Conservation (phyloP, 2,888 invertebrate genomes). For the Aporophyla lueneburgensis region DNA sequence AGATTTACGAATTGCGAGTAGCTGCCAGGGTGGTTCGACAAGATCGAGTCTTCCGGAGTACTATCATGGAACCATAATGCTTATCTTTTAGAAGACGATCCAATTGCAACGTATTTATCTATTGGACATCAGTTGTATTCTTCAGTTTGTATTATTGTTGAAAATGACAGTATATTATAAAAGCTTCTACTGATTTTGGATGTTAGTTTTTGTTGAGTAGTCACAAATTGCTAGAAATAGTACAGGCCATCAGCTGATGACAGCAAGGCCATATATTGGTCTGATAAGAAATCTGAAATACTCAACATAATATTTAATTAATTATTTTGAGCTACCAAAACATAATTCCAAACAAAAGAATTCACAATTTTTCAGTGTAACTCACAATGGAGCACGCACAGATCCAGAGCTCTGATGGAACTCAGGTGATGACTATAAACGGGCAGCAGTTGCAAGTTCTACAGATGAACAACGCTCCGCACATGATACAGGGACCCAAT, state of each 20-base stretch:
- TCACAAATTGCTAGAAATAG: background rate
- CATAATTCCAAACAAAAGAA: conserved; percentile 3
- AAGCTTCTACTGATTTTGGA: background rate
- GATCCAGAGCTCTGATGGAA: conserved; percentile 90
- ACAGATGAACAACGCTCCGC: conserved; percentile 89
- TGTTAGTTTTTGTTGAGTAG: background rate
- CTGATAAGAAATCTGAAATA: background rate
- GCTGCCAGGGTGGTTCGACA: background rate
- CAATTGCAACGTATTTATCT: conserved; percentile 6
- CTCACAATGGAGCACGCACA: conserved; percentile 91
- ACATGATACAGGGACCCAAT: conserved; percentile 92
- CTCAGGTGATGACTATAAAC: conserved; percentile 92
- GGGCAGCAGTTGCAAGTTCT: conserved; percentile 92
- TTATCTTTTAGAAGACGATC: conserved; percentile 39
- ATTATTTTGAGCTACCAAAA: background rate
- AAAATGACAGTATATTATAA: background rate
- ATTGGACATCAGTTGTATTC: background rate
- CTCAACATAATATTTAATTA: background rate
- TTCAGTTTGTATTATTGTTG: background rate
- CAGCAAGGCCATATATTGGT: background rate
- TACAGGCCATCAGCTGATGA: background rate
- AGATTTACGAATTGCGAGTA: background rate
- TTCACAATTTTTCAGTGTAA: conserved; percentile 59
- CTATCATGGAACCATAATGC: conserved; percentile 48
- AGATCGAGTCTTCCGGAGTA: conserved; percentile 12